phyloP scores from a whole-genome alignment of 2,797 vertebrate genomes.

The Catharus ustulatus region DNA sequence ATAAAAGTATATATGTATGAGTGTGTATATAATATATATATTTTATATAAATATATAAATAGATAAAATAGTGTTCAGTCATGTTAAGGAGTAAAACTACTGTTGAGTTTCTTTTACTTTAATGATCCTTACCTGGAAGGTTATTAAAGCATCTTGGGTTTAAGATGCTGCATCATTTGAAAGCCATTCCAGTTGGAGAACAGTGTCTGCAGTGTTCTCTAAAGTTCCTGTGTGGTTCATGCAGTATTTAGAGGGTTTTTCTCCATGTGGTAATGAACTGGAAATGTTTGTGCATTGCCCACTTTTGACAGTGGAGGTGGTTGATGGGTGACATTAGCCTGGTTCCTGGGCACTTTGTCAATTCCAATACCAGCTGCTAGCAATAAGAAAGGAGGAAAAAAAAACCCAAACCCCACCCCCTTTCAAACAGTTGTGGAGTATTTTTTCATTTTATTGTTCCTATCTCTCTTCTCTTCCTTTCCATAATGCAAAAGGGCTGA shows the following conservation, averaged over 20 bases:
- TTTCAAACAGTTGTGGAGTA: neutral
- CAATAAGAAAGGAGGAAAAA: conserved; percentile 24
- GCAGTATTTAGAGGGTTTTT: neutral
- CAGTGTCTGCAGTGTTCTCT: neutral
- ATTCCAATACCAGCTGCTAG: conserved; percentile 16
- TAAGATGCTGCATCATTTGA: conserved; percentile 5
- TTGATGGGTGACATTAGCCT: conserved; percentile 29
- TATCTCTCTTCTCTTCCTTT: neutral
- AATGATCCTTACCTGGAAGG: neutral
- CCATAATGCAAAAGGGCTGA: conserved; percentile 37
- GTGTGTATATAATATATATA: neutral
- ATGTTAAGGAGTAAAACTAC: neutral
- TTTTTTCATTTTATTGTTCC: neutral
- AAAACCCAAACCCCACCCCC: accelerated
- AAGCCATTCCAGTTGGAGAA: neutral
- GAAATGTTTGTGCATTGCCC: neutral
- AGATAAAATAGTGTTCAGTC: neutral
- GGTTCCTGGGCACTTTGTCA: neutral
- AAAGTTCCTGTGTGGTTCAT: conserved; percentile 4
- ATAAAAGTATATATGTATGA: neutral
- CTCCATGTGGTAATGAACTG: neutral
- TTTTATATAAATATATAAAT: neutral
- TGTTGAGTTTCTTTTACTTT: neutral
- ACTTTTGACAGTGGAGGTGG: conserved; percentile 10
- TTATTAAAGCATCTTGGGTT: neutral